Conservation (phyloP, 2,113 vertebrate species). For the Craseonycteris thonglongyai region DNA sequence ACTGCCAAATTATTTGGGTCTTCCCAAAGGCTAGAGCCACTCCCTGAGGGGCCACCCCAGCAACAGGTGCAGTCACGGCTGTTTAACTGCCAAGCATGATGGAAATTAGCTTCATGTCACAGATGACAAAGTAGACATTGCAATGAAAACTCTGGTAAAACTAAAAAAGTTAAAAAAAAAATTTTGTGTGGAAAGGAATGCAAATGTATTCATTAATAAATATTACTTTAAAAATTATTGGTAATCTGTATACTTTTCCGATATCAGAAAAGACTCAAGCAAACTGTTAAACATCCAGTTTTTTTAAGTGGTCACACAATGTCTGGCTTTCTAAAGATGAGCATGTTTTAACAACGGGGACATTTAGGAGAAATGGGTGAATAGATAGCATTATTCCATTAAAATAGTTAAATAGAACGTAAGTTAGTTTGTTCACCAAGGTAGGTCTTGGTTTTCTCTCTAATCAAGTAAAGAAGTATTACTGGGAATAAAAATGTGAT, state of each 20-base stretch:
- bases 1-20: not conserved
- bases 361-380: not conserved
- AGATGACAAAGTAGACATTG: not conserved
- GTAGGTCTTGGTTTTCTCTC: not conserved
- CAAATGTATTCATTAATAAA: not conserved
- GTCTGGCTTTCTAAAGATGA: not conserved
- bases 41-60: not conserved
- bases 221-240: not conserved
- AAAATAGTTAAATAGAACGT: not conserved
- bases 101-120: not conserved
- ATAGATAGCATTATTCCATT: not conserved
- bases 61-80: slow-evolving; percentile 36
- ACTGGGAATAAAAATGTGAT: not conserved
- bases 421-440: not conserved
- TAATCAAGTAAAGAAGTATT: not conserved
- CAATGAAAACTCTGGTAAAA: not conserved
- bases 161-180: not conserved
- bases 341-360: not conserved
- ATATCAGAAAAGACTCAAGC: not conserved
- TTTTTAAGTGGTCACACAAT: not conserved
- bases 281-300: not conserved
- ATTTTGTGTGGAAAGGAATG: not conserved
- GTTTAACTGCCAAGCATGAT: not conserved
- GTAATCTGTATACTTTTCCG: not conserved
- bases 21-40: not conserved